Evolutionary conservation across 2,797 vertebrate genomes (phyloP), one percentile per base, ranked within the genome.

Genomic region (Sebastolobus alascanus): DNA sequence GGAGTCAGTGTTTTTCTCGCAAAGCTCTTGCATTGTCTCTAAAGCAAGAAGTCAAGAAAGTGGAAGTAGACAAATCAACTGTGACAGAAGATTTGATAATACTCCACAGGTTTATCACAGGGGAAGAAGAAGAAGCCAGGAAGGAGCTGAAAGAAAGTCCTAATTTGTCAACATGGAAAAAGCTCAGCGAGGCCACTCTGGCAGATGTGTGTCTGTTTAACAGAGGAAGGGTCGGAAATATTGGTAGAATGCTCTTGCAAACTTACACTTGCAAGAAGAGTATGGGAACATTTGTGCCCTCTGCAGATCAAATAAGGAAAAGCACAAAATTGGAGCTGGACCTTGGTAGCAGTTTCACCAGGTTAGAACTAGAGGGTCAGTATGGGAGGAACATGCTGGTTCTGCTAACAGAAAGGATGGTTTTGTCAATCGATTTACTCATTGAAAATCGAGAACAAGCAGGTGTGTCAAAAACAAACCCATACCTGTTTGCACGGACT

Each of bases 131-230:
- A 25, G 92, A 93, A 74, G 91, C 94, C 38, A 92, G 79, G 67
- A 90, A 73, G 61, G 93, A 94, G 35, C 77, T 95, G 11, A 90
- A 87, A 73, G 87, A 93, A 58, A 93, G 72, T 75, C 93, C 93
- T 1, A 92, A 79, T 79, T 71, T 92, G 77, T 89, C 93, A 11
- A 93, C 90, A 0, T 95, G 94, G 94, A 95, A 93, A 65, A 95
- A 94, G 73, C 93, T 95, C 27, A 89, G 92, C 0, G 94, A 95
- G 77, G 93, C 93, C 37, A 94, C 92, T 6, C 83, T 95, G 18
- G 92, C 94, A 60, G 92, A 95, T 38, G 89, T 95, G 13, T 94
- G 91, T 87, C 88, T 95, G 67, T 95, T 95, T 71, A 95, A 95
- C 86, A 92, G 93, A 81, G 91, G 91, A 37, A 85, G 94, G 25